Conservation (phyloP, 2,888 invertebrate genomes). For the Pilophorus perplexus region DNA sequence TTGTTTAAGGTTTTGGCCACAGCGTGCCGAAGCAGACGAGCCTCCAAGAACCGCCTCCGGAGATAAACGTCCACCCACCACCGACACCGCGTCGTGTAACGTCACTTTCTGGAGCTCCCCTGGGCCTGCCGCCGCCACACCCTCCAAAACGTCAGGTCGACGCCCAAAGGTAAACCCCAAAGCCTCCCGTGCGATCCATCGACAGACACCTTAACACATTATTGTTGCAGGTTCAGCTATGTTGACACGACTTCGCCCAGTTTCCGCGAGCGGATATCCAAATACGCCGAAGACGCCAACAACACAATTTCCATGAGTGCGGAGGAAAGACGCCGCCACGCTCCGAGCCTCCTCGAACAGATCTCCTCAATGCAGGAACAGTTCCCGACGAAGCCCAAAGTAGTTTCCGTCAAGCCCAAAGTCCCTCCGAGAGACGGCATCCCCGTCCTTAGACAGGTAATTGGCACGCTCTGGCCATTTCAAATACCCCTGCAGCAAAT, state of each 20-base stretch:
- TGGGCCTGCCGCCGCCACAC: constrained; percentile 29
- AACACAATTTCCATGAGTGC: constrained; percentile 42
- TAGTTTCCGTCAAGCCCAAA: constrained; percentile 48
- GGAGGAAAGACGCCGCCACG: constrained; percentile 40
- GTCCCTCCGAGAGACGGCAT: constrained; percentile 27
- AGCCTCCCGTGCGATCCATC: no score
- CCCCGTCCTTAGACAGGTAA: constrained; percentile 15
- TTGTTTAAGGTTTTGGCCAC: constrained; percentile 11
- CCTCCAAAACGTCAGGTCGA: constrained; percentile 30
- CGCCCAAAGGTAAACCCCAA: constrained; percentile 3
- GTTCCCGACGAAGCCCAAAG: constrained; percentile 48
- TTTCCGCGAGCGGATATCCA: constrained; percentile 48
- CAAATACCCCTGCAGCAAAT: no score
- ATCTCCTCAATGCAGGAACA: constrained; percentile 46
- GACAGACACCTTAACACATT: background rate
- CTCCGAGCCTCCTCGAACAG: constrained; percentile 45
- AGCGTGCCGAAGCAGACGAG: constrained; percentile 37
- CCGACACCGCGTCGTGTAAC: constrained; percentile 39
- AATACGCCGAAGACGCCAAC: constrained; percentile 44
- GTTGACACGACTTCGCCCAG: constrained; percentile 48
- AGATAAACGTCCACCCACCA: constrained; percentile 45
- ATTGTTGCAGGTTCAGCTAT: constrained; percentile 45
- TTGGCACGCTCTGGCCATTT: no score
- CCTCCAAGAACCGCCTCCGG: constrained; percentile 43
- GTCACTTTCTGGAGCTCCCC: constrained; percentile 33